Evolutionary conservation across 2,113 vertebrate species (phyloP).

Genomic region (Coryphaenoides rupestris): DNA sequence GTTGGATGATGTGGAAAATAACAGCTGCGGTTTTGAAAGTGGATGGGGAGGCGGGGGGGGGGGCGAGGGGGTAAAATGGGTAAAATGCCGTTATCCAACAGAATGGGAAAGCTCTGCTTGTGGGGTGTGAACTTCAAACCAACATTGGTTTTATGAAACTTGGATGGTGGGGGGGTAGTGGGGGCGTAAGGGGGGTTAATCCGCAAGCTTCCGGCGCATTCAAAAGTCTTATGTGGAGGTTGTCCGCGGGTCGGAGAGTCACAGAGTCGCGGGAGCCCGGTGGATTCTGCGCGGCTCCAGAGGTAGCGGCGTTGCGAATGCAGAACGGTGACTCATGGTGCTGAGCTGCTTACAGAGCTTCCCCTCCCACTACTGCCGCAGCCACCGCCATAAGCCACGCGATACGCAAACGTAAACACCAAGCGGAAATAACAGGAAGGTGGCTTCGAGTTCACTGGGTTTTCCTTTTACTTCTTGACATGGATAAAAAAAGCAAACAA

Average conservation of each 20-base stretch:
- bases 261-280: slow-evolving; percentile 21
- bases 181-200: slow-evolving; percentile 30
- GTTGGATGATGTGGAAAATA: slow-evolving; percentile 25
- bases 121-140: slow-evolving; percentile 20
- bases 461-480: too few species aligned
- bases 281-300: slow-evolving; percentile 34
- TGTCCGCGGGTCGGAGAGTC: slow-evolving; percentile 22
- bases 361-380: too few species aligned
- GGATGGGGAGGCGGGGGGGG: too few species aligned
- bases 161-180: too few species aligned
- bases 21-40: slow-evolving; percentile 12
- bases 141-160: slow-evolving; percentile 13
- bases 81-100: slow-evolving; percentile 12
- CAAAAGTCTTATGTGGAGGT: slow-evolving; percentile 26
- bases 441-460: too few species aligned
- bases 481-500: slow-evolving; percentile 2
- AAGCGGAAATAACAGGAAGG: too few species aligned
- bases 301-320: slow-evolving; percentile 16
- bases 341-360: too few species aligned
- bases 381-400: too few species aligned
- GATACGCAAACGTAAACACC: too few species aligned
- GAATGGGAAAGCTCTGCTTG: slow-evolving; percentile 18
- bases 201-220: slow-evolving; percentile 48
- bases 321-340: slow-evolving; percentile 23
- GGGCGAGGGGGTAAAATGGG: too few species aligned